phyloP scores from a whole-genome alignment of 2,888 invertebrate genomes.

The Heliconius ethilla region DNA sequence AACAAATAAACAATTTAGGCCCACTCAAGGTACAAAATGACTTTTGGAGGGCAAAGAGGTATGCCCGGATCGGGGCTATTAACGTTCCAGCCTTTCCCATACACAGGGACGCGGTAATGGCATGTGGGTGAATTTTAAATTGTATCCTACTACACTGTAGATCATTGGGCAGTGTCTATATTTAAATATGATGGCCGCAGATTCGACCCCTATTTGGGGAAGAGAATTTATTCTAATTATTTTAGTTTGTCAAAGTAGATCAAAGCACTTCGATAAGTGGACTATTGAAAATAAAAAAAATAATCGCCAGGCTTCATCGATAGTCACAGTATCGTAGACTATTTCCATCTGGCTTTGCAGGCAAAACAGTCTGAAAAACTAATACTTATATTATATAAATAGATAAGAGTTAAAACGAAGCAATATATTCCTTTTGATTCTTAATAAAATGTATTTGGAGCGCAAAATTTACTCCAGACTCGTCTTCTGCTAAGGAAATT shows the following conservation, averaged over 20 bases:
- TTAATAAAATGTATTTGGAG: constrained; percentile 49
- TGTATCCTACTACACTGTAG: neutral
- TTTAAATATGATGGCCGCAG: neutral
- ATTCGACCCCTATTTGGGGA: neutral
- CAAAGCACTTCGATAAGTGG: too few species aligned
- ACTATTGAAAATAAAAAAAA: too few species aligned
- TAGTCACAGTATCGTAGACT: too few species aligned
- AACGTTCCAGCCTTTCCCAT: constrained; percentile 22
- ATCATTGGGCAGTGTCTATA: neutral
- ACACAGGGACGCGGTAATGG: constrained; percentile 15
- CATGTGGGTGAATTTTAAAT: constrained; percentile 23
- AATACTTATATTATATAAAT: neutral
- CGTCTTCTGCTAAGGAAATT: constrained; percentile 49
- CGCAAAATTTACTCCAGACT: constrained; percentile 46
- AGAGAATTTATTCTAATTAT: too few species aligned
- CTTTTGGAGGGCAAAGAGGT: constrained; percentile 20
- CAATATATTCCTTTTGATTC: constrained; percentile 40
- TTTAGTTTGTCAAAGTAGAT: too few species aligned
- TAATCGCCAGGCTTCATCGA: too few species aligned
- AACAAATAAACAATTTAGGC: constrained; percentile 12
- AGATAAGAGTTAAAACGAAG: constrained; percentile 16
- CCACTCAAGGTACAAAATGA: constrained; percentile 17
- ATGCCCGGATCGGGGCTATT: constrained; percentile 25
- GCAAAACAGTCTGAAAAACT: too few species aligned
- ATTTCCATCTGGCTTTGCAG: too few species aligned